phyloP scores from a whole-genome alignment of 2,113 vertebrate species.

The Lagopus muta region DNA sequence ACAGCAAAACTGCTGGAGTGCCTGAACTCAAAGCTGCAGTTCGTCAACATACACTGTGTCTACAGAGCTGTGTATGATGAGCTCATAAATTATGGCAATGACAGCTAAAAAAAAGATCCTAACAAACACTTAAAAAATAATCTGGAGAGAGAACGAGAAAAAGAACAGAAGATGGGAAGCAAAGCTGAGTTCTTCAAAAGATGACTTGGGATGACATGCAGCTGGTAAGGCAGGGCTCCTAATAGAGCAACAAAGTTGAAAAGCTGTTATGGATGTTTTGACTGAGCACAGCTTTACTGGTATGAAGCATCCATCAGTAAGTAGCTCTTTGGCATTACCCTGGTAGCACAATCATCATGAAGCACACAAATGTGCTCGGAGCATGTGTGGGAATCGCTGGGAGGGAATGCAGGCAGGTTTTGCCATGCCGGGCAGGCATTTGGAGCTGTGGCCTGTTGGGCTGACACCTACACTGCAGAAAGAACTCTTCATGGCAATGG shows the following conservation, averaged over 20 bases:
- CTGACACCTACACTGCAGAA: background rate
- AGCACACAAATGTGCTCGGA: accelerated
- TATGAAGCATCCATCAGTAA: background rate
- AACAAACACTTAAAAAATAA: background rate
- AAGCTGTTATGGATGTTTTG: background rate
- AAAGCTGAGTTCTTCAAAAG: background rate
- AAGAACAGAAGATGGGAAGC: background rate
- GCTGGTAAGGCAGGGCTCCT: background rate
- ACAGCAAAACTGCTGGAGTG: background rate
- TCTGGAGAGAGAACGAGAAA: background rate
- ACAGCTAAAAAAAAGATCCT: background rate
- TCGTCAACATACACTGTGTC: background rate
- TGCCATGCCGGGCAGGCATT: background rate
- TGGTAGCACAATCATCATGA: background rate
- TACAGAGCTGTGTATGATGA: background rate
- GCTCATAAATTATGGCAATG: background rate
- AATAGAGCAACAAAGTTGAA: background rate
- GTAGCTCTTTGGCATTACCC: background rate
- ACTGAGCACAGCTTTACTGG: background rate
- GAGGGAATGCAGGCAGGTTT: background rate
- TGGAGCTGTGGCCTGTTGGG: background rate
- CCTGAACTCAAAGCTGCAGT: background rate
- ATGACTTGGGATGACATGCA: background rate
- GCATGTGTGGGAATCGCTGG: accelerated
- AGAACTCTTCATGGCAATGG: background rate